Evolutionary conservation across 2,888 invertebrate species (phyloP), one percentile per base, ranked within the genome.

Genomic region (Automeris io): DNA sequence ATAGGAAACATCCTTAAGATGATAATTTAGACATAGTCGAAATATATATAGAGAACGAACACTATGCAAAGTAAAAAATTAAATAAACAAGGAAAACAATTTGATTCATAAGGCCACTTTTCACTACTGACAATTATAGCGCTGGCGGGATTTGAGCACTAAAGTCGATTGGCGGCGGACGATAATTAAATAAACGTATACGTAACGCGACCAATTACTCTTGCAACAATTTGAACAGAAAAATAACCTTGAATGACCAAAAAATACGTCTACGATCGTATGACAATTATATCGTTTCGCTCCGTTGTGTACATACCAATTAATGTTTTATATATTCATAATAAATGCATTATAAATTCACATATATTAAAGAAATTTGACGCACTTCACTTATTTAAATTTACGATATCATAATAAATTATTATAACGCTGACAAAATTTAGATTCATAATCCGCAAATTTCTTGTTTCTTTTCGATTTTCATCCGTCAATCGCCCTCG

Each of bases 241-340:
- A 65, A 69, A 62, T 68, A 81, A 78, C 85, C 81, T 83, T 85
- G 82, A 72, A 62, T 57, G 59, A 50, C 59, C 66, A 63, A 76
- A 72, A 70, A 69, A 61, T 55, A 51, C 50, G 53, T 60, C 58
- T 62, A 67, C 56, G 53, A 53, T 52, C 48, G 39, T 51, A 57
- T 50, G 53, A 53, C 52, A 61, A 57, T 55, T 54, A 56, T 37
- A 52, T 50, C 41, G 43, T 46, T 47, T 45, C 45, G 41, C 47
- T 47, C 47, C 40, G 42, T 54, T 35, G 45, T 42, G 53, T 76
- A 76, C 76, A 59, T 75, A 75, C 74, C 71, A 64, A 57, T 51
- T 31, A 12, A 21, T 22, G 22, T 16, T 29, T 29, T 16, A 6
- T n/a, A 19, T 6, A 3, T 12, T 31, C 2, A 31, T 13, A 4